These are phyloP conservation scores for Mercenaria mercenaria DNA, from an alignment of 1,140 invertebrate species.

Conservation along the genomic window DNA sequence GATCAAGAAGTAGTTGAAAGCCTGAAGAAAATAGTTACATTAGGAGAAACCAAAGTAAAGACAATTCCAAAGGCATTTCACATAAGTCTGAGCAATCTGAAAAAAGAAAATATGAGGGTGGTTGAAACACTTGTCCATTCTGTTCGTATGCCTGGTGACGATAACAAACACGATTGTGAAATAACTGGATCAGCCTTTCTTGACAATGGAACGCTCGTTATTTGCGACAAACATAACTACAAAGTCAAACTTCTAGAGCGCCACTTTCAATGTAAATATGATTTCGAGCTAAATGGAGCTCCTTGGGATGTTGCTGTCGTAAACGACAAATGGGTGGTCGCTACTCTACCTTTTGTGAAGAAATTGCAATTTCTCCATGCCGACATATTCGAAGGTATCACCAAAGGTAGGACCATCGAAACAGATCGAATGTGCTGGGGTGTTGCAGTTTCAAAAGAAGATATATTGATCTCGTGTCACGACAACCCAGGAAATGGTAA, in stretches of 20 bases:
- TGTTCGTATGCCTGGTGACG: slow-evolving; percentile 55
- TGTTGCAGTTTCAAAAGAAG: slow-evolving; percentile 9
- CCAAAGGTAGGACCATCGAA: slow-evolving; percentile 43
- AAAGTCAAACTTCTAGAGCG: slow-evolving; percentile 48
- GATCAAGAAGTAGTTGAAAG: background rate
- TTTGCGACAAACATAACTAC: slow-evolving; percentile 63
- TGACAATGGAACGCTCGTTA: slow-evolving; percentile 36
- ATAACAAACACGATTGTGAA: slow-evolving; percentile 58
- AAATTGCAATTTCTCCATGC: slow-evolving; percentile 50
- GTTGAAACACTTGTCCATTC: slow-evolving; percentile 58
- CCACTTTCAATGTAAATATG: slow-evolving; percentile 29
- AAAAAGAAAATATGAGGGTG: slow-evolving; percentile 50
- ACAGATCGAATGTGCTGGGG: slow-evolving; percentile 63
- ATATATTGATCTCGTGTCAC: slow-evolving; percentile 45
- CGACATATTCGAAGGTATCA: slow-evolving; percentile 39
- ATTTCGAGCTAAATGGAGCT: slow-evolving; percentile 34
- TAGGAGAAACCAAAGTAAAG: slow-evolving; percentile 23
- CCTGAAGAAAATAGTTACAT: background rate
- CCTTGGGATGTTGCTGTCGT: slow-evolving; percentile 58
- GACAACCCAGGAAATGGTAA: slow-evolving; percentile 61
- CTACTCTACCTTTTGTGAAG: slow-evolving; percentile 46
- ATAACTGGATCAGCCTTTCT: slow-evolving; percentile 52
- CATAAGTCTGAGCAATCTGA: slow-evolving; percentile 11
- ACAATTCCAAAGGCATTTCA: slow-evolving; percentile 54
- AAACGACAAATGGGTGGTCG: slow-evolving; percentile 54